phyloP scores from a whole-genome alignment of 2,113 vertebrate genomes.

The Perccottus glenii region DNA sequence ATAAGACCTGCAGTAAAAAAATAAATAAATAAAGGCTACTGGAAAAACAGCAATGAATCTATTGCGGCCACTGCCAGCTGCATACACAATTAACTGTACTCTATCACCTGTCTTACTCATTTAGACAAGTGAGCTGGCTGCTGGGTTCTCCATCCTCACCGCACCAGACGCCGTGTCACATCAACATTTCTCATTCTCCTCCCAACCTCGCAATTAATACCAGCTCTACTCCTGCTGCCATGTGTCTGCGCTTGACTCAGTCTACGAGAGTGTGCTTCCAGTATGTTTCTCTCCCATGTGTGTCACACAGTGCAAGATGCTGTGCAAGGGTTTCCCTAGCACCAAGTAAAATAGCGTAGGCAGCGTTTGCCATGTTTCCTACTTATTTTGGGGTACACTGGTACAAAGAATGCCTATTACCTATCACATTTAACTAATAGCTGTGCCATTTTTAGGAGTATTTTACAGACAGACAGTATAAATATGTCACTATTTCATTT shows the following conservation, averaged over 20 bases:
- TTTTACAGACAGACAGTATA: too few species aligned
- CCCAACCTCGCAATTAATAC: conserved; percentile 43
- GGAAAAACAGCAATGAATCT: conserved; percentile 9
- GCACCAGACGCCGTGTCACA: conserved; percentile 54
- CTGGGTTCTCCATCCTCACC: conserved; percentile 7
- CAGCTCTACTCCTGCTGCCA: conserved; percentile 30
- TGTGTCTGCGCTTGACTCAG: conserved; percentile 10
- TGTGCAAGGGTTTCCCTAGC: conserved; percentile 48
- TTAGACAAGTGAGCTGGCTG: conserved; percentile 48
- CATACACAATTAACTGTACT: conserved; percentile 46
- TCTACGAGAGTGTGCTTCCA: neutral
- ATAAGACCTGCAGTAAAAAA: neutral
- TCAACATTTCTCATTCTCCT: conserved; percentile 50
- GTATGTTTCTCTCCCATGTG: conserved; percentile 8
- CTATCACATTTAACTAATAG: neutral
- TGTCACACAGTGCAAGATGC: conserved; percentile 20
- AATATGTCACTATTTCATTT: too few species aligned
- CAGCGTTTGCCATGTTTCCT: neutral
- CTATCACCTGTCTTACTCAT: conserved; percentile 48
- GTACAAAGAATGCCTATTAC: neutral
- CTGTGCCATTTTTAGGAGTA: neutral
- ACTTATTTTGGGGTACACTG: neutral
- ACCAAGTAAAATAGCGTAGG: neutral
- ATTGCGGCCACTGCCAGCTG: conserved; percentile 16
- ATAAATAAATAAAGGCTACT: conserved; percentile 11